A percentile compares a stretch with the other conserved stretches of the same genome.
phyloP scores from a whole-genome alignment of 2,113 vertebrate species.

The Phalacrocorax carbo region DNA sequence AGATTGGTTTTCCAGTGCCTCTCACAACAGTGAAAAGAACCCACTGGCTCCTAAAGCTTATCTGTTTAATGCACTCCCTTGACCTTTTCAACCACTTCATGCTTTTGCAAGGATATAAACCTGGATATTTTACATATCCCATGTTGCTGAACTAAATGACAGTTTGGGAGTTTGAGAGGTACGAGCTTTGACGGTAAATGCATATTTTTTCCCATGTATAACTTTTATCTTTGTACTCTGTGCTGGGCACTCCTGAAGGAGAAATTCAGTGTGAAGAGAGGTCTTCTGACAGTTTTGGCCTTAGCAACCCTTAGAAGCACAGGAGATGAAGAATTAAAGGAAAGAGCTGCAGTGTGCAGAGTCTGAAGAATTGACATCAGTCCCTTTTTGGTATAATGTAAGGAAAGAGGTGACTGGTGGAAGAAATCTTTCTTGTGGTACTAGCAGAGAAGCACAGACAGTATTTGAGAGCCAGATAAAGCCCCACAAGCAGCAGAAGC shows the following conservation, averaged over 20 bases:
- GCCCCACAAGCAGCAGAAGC: neutral
- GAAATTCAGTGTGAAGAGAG: constrained; percentile 13
- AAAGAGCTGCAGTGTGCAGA: neutral
- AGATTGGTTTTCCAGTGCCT: neutral
- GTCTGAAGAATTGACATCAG: constrained; percentile 21
- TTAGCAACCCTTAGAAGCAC: neutral
- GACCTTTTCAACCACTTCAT: neutral
- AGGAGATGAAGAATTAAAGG: constrained; percentile 11
- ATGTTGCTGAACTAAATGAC: neutral
- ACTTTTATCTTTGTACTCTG: neutral
- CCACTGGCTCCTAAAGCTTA: neutral
- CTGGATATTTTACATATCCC: neutral
- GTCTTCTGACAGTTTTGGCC: constrained; percentile 23
- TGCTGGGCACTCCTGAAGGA: neutral
- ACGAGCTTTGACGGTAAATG: neutral
- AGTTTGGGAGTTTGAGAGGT: neutral
- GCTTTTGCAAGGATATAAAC: neutral
- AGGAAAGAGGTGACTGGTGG: neutral
- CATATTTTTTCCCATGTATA: neutral
- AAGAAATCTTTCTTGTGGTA: neutral
- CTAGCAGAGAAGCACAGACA: neutral
- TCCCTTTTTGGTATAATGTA: neutral
- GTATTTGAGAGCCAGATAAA: neutral
- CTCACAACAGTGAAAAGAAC: neutral
- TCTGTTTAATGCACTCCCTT: neutral